Evolutionary conservation across 2,113 vertebrate species (phyloP).

Genomic region (Lamprologus callipterus): DNA sequence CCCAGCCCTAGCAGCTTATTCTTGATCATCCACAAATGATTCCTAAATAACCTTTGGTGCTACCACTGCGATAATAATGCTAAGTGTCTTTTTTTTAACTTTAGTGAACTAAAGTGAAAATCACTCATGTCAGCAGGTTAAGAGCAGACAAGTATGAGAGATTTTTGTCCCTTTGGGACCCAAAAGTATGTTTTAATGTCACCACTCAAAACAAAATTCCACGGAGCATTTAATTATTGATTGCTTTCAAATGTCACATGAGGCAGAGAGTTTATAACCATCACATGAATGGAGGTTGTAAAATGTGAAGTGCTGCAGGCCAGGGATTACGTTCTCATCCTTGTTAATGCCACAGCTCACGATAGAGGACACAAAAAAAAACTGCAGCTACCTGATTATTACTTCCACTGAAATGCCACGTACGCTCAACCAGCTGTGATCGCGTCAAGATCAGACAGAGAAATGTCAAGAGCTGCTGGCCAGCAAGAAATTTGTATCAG

Average conservation of each 20-base stretch:
- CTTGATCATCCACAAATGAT: background rate
- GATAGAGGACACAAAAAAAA: background rate
- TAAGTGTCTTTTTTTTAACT: background rate
- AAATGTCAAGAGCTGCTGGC: constrained; percentile 51
- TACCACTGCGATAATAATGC: background rate
- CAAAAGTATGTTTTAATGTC: constrained; percentile 16
- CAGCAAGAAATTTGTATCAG: background rate
- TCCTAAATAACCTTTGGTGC: background rate
- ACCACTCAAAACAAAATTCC: constrained; percentile 11
- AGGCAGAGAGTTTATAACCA: background rate
- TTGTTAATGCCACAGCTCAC: background rate
- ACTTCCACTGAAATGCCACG: constrained; percentile 30
- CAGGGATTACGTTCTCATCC: background rate
- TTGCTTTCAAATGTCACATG: constrained; percentile 37
- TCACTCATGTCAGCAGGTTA: background rate
- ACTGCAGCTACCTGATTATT: constrained; percentile 1
- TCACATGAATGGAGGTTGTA: background rate
- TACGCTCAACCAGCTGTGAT: constrained; percentile 16
- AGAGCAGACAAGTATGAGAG: background rate
- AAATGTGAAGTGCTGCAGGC: constrained; percentile 12
- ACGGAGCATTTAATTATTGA: constrained; percentile 12
- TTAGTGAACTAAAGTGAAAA: background rate
- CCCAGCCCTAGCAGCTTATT: background rate
- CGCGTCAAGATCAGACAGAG: background rate
- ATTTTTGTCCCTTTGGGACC: background rate